Conservation (phyloP, 2,797 vertebrate genomes). For the Falco concolor region DNA sequence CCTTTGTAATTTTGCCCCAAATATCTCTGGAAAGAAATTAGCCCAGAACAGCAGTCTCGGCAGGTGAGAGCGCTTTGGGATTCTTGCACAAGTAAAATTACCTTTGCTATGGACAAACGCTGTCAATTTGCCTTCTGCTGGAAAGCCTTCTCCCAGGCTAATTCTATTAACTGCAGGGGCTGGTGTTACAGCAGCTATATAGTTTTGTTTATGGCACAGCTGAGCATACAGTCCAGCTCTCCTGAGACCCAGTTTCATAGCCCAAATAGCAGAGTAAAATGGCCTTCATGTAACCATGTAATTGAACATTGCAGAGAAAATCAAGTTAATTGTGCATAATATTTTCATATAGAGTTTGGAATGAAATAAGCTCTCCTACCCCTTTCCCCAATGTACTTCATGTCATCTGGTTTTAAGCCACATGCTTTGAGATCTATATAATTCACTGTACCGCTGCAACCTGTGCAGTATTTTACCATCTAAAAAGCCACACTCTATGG, state of each 20-base stretch:
- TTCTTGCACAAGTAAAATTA: background rate
- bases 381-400: background rate
- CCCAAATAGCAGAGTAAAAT: constrained; percentile 25
- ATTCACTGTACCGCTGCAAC: background rate
- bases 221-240: constrained; percentile 26
- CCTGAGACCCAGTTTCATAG: constrained; percentile 7
- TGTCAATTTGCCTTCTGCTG: background rate
- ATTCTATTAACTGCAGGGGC: background rate
- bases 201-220: constrained; percentile 40
- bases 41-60: background rate
- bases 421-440: background rate
- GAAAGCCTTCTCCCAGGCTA: background rate
- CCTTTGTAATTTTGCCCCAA: background rate
- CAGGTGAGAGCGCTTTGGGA: background rate
- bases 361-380: background rate
- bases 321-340: constrained; percentile 56
- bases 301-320: constrained; percentile 46
- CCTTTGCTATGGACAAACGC: background rate
- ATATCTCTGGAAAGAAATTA: background rate
- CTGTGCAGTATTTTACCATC: background rate
- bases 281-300: constrained; percentile 50
- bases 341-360: constrained; percentile 34
- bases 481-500: background rate
- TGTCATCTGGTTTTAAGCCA: background rate
- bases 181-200: background rate